These are phyloP conservation scores for Cyanistes caeruleus DNA, from an alignment of 2,113 vertebrate species.

Conservation along the genomic window DNA sequence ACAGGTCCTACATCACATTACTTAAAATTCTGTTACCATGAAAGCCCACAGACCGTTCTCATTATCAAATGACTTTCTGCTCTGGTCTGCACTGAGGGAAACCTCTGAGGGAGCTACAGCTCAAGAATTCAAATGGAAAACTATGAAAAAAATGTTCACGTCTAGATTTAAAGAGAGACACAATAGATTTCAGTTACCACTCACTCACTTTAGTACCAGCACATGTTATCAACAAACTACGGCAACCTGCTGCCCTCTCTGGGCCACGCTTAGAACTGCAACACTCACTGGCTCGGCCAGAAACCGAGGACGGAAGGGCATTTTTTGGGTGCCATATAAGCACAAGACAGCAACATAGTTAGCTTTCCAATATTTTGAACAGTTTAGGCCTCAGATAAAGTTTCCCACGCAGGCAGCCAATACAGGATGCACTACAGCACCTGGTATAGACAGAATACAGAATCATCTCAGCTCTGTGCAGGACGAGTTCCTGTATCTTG, in stretches of 20 bases:
- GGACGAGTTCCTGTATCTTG: background rate
- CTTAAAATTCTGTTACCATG: background rate
- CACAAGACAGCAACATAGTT: background rate
- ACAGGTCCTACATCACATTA: background rate
- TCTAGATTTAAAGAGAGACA: background rate
- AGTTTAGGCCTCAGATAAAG: background rate
- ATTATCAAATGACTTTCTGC: background rate
- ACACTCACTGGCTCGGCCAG: background rate
- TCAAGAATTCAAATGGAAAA: background rate
- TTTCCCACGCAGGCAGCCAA: background rate
- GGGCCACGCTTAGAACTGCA: background rate
- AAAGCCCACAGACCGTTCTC: background rate
- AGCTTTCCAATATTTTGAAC: background rate
- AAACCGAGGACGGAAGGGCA: background rate
- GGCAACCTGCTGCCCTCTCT: constrained; percentile 61
- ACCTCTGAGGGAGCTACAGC: background rate
- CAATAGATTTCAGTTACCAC: background rate
- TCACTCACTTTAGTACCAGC: background rate
- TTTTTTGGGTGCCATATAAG: background rate
- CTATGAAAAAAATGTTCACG: background rate
- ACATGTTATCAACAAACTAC: background rate
- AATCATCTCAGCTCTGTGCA: background rate
- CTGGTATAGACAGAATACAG: background rate
- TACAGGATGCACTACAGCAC: background rate
- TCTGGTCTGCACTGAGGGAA: background rate